Evolutionary conservation across 2,888 invertebrate species (phyloP), one percentile per base, ranked within the genome.

Genomic region (Yponomeuta cagnagella): DNA sequence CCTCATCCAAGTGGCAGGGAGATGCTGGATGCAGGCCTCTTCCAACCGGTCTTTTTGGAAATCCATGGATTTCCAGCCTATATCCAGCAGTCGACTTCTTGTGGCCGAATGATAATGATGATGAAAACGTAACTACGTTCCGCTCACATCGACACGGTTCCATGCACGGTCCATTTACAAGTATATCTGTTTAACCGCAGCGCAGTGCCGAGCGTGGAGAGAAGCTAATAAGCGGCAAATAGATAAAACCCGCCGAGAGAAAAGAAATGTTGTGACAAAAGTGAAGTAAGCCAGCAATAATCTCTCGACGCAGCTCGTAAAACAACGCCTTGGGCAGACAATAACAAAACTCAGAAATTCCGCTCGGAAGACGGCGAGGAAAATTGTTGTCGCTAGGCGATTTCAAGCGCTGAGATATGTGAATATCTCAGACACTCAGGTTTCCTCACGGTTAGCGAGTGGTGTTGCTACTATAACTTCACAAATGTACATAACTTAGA

Each of bases 221-320:
- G 15, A 5, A 15, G 52, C 52, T 58, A 58, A 58, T 58, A 58
- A 58, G 52, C 12, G 15, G 15, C 52, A 58, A 58, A 58, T 58
- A 58, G 52, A 58, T 58, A 58, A 58, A 58, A 58, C 52, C 52
- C 52, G 52, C 1, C 52, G 52, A 58, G 52, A 58, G 52, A 58
- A 64, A 67, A 33, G 37, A 67, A 67, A 67, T 67, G 33, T 43
- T 43, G 67, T 67, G 67, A 67, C 67, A 67, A 68, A 68, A 68
- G 68, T 68, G 52, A 68, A 68, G 68, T 10, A 48, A 68, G 68
- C 48, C 48, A 68, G 68, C 48, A 48, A 68, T 68, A 68, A 48
- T 48, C 68, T 65, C 65, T 23, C 10, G n/a, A 10, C n/a, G 48
- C 23, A 48, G 23, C 10, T 48, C 68, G 33, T 68, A 68, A 68